Percentiles rank a stretch among this genome's conserved stretches.
Evolutionary conservation across 1,140 invertebrate species (phyloP).

Genomic region (Neodiprion virginianus): DNA sequence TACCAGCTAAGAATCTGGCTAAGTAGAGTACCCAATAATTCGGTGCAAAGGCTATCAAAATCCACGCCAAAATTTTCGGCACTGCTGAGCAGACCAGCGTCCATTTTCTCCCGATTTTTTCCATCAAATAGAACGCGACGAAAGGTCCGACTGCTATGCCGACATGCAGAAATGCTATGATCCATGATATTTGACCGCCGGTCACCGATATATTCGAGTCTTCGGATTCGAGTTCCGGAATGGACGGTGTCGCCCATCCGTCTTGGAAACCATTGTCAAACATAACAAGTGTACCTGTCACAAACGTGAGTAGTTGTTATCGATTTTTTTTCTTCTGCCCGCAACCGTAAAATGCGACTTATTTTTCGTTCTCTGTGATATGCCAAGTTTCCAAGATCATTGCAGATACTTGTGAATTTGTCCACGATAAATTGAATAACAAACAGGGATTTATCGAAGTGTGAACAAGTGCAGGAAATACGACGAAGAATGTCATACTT

Average conservation of each 20-base stretch:
- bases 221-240: constrained; percentile 49
- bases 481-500: constrained; percentile 38
- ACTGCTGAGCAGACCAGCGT: constrained; percentile 62
- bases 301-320: neutral
- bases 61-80: constrained; percentile 66
- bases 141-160: constrained; percentile 54
- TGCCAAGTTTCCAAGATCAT: too few relatives aligned
- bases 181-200: constrained; percentile 42
- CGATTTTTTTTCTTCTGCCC: neutral
- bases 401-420: too few relatives aligned
- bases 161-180: constrained; percentile 55
- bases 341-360: neutral
- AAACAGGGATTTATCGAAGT: too few relatives aligned
- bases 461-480: too few relatives aligned
- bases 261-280: constrained; percentile 57
- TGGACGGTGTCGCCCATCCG: constrained; percentile 56
- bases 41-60: constrained; percentile 57
- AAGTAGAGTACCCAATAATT: constrained; percentile 47
- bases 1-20: constrained; percentile 62
- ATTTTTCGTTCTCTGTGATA: neutral
- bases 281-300: constrained; percentile 54
- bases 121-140: constrained; percentile 61
- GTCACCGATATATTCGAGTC: constrained; percentile 44
- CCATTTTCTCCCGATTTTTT: constrained; percentile 65
- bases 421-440: too few relatives aligned